Evolutionary conservation across 2,888 invertebrate genomes (phyloP).

Genomic region (Tinea pellionella): DNA sequence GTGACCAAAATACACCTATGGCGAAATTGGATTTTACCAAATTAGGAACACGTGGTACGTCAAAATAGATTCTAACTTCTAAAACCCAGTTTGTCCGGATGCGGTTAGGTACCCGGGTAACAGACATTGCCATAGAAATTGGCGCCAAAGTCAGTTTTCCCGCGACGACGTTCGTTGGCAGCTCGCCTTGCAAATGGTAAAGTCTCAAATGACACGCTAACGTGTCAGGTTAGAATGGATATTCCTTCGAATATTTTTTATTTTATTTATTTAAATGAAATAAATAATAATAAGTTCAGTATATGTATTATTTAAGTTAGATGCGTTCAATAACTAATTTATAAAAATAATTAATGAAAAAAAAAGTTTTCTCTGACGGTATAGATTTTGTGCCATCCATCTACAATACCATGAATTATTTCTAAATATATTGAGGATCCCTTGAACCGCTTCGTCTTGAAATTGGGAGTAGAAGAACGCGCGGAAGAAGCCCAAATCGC

Average conservation of each 20-base stretch:
- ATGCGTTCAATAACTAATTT: too few species aligned
- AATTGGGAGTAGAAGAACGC: too few species aligned
- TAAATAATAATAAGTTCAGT: too few species aligned
- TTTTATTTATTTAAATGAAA: too few species aligned
- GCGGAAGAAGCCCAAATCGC: too few species aligned
- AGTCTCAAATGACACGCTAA: conserved; percentile 58
- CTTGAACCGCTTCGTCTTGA: too few species aligned
- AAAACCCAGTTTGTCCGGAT: conserved; percentile 23
- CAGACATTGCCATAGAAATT: conserved; percentile 40
- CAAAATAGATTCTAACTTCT: not conserved
- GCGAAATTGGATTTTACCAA: not conserved
- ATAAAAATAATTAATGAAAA: too few species aligned
- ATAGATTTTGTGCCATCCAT: too few species aligned
- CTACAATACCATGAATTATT: too few species aligned
- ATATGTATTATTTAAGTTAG: too few species aligned
- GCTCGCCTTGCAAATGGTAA: conserved; percentile 66
- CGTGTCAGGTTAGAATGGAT: conserved; percentile 19
- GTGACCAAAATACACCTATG: not conserved
- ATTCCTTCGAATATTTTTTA: conserved; percentile 11
- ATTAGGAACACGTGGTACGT: not conserved
- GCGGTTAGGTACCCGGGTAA: conserved; percentile 28
- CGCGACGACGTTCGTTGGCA: conserved; percentile 41
- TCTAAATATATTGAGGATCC: too few species aligned
- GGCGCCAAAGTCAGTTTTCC: conserved; percentile 66
- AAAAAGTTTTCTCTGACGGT: too few species aligned